Base-by-base conservation (phyloP, 2,113 vertebrate species). In the Oenanthe melanoleuca region DNA sequence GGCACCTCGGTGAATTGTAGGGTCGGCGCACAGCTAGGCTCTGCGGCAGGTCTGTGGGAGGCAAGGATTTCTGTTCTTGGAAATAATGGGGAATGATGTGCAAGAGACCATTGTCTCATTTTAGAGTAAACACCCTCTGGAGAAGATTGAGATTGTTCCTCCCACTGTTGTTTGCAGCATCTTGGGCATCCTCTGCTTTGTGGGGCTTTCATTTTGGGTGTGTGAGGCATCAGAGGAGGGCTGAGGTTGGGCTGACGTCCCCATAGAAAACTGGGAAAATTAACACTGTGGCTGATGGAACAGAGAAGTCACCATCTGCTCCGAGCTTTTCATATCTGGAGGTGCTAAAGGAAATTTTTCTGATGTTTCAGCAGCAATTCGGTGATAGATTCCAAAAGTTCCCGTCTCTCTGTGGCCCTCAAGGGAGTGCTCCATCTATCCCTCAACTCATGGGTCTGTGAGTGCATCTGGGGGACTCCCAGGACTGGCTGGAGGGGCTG, bases 221-320 rank as follows among this genome's bases (percentile, higher is more conserved):
- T 50, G 26, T 5, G 18, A 75, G 25, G 47, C 2, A 1, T 12
- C 25, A 25, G 69, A 64, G 25, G 31, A 56, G 57, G 55, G 34
- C 44, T 57, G 73, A 49, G 61, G 24, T 33, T 1, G 1, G 23
- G 29, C 66, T 71, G n/a, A 1, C 1, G 16, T 47, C 42, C 29
- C 19, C 1, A 4, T 0, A 49, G 37, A 61, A 75, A 80, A 40
- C 0, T 34, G 45, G 40, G 44, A 17, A 88, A 47, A 83, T 42
- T 1, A 50, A 24, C 61, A 4, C 38, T 7, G 14, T 31, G 31
- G 16, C 40, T 28, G 67, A 65, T 59, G 37, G 45, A 94, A n/a
- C n/a, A 59, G 52, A 79, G 47, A n/a, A 67, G 44, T 56, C 3
- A 0, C 49, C 0, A 0, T 14, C 55, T 78, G n/a, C 67, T 65